Evolutionary conservation across 2,888 invertebrate species (phyloP).

Genomic region (Diloba caeruleocephala): DNA sequence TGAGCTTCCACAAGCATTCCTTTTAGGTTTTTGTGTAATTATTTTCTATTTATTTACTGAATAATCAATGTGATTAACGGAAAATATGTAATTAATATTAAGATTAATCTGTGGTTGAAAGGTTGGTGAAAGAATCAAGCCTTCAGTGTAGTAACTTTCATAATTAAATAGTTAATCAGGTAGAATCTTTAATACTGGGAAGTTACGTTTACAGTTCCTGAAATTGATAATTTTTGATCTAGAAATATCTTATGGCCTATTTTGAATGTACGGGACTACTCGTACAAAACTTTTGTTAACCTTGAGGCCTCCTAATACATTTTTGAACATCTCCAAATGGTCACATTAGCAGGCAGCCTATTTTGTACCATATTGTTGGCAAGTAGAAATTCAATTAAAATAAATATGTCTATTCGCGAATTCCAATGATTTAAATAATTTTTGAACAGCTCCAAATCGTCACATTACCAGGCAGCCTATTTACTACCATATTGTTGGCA

Average conservation of each 20-base stretch:
- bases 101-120: conserved; percentile 41
- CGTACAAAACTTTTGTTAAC: conserved; percentile 3
- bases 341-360: background rate
- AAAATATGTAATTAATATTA: conserved; percentile 55
- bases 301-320: conserved; percentile 14
- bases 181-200: background rate
- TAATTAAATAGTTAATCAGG: conserved; percentile 2
- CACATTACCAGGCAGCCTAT: background rate
- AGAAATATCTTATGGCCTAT: conserved; percentile 3
- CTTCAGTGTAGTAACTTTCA: conserved; percentile 4
- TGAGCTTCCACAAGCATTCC: conserved; percentile 56
- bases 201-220: conserved; percentile 5
- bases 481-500: conserved; percentile 1
- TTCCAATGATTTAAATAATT: no score
- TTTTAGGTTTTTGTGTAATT: conserved; percentile 66
- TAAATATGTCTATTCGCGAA: no score
- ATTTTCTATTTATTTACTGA: conserved; percentile 64
- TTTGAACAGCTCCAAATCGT: conserved; percentile 1
- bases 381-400: background rate
- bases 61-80: conserved; percentile 64
- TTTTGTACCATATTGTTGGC: conserved; percentile 2
- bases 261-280: conserved; percentile 4
- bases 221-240: background rate
- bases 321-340: conserved; percentile 2
- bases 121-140: conserved; percentile 15